Conservation (phyloP, 2,113 vertebrate species). For the Datnioides undecimradiatus region DNA sequence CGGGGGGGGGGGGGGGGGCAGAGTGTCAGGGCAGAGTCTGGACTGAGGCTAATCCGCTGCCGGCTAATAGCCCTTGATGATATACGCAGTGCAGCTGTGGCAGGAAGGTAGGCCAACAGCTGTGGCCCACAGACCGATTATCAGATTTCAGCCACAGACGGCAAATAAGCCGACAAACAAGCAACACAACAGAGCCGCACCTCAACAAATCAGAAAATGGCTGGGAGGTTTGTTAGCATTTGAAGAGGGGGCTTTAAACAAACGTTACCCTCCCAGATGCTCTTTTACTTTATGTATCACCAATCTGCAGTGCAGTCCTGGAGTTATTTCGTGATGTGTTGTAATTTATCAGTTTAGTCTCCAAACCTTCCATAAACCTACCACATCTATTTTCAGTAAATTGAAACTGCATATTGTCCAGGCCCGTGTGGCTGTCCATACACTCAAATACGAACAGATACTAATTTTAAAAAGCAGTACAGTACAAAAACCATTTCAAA, state of each 20-base stretch:
- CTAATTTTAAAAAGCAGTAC: too few species aligned
- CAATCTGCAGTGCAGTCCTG: neutral
- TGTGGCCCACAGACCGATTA: conserved; percentile 74
- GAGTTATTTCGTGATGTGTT: neutral
- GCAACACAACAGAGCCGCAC: conserved; percentile 49
- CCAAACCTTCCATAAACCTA: neutral
- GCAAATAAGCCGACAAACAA: conserved; percentile 71
- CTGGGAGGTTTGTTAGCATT: conserved; percentile 38
- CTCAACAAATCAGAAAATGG: conserved; percentile 57
- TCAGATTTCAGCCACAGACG: conserved; percentile 75
- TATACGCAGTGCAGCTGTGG: conserved; percentile 80
- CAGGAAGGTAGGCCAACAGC: conserved; percentile 80
- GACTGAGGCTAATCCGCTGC: conserved; percentile 72
- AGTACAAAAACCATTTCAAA: too few species aligned
- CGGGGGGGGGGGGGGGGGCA: conserved; percentile 66
- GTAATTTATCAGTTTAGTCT: neutral
- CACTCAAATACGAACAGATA: neutral
- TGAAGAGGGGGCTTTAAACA: conserved; percentile 35
- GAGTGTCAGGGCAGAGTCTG: conserved; percentile 60
- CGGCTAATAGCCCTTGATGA: conserved; percentile 80
- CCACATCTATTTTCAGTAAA: neutral
- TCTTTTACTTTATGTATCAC: conserved; percentile 33
- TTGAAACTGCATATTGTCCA: neutral
- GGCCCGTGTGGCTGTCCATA: too few species aligned
- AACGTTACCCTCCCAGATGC: conserved; percentile 2